A percentile compares a stretch with the other conserved stretches of the same genome.
phyloP scores from a whole-genome alignment of 1,140 invertebrate genomes.

The Brachionus plicatilis region DNA sequence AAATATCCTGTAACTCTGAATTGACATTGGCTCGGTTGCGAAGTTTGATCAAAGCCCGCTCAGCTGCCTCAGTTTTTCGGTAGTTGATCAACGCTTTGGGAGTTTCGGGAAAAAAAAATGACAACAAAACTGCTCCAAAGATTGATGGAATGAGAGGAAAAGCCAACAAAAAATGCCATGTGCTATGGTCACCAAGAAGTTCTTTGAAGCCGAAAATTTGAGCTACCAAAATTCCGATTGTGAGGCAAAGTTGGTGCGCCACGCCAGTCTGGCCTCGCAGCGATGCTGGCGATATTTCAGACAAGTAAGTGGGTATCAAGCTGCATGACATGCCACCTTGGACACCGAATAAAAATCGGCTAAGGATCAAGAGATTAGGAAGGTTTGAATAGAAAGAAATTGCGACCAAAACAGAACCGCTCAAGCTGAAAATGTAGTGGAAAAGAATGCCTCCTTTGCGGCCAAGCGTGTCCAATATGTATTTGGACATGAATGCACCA shows the following conservation, averaged over 20 bases:
- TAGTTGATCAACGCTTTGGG: constrained; percentile 32
- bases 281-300: constrained; percentile 88
- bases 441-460: constrained; percentile 60
- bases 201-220: constrained; percentile 84
- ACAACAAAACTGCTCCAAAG: background rate
- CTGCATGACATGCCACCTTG: constrained; percentile 75
- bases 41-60: background rate
- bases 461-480: constrained; percentile 69
- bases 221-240: constrained; percentile 75
- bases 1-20: background rate
- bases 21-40: background rate
- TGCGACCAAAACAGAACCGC: constrained; percentile 91
- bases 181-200: constrained; percentile 65
- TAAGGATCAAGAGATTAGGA: background rate
- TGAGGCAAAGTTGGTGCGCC: constrained; percentile 88
- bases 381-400: constrained; percentile 57
- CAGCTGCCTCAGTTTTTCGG: background rate
- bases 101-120: constrained; percentile 14
- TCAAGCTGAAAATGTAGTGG: constrained; percentile 90
- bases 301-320: constrained; percentile 94
- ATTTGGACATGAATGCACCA: constrained; percentile 72
- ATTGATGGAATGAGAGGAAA: constrained; percentile 14
- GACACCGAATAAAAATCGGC: constrained; percentile 26
- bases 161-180: constrained; percentile 19
- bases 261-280: constrained; percentile 72